These are phyloP conservation scores for Chymomyza costata DNA, from an alignment of 1,140 invertebrate species.

Conservation along the genomic window DNA sequence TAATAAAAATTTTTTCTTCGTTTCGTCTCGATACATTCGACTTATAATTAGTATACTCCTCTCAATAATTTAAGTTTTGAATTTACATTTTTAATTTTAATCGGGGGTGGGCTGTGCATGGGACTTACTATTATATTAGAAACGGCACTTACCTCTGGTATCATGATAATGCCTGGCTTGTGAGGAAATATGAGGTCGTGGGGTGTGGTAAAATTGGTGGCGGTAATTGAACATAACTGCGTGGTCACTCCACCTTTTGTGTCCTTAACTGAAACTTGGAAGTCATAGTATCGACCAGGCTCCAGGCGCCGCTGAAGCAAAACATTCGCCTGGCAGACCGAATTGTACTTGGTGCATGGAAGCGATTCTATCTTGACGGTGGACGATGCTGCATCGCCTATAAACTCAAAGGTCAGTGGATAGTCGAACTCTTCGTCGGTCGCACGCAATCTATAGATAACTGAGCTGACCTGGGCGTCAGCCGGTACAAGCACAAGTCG, in stretches of 20 bases:
- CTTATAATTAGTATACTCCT: too few relatives aligned
- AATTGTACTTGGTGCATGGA: slow-evolving; percentile 88
- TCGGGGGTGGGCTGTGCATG: slow-evolving; percentile 5
- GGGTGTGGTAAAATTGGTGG: slow-evolving; percentile 87
- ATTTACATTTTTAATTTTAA: slow-evolving; percentile 9
- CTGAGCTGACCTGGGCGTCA: slow-evolving; percentile 86
- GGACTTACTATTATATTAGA: not conserved
- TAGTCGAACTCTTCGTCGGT: slow-evolving; percentile 91
- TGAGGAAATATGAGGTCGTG: slow-evolving; percentile 89
- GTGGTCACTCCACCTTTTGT: slow-evolving; percentile 85
- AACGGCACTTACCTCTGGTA: slow-evolving; percentile 82
- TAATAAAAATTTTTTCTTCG: too few relatives aligned
- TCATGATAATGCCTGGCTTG: slow-evolving; percentile 85
- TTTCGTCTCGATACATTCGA: too few relatives aligned
- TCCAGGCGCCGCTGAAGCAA: slow-evolving; percentile 84
- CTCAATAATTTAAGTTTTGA: slow-evolving; percentile 27
- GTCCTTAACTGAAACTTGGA: slow-evolving; percentile 85
- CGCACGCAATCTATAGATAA: slow-evolving; percentile 90
- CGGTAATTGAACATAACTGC: slow-evolving; percentile 87
- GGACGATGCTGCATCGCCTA: slow-evolving; percentile 81
- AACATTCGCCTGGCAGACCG: slow-evolving; percentile 89
- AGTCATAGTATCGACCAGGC: slow-evolving; percentile 87
- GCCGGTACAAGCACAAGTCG: slow-evolving; percentile 86
- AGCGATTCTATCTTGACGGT: slow-evolving; percentile 86
- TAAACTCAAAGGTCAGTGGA: slow-evolving; percentile 87